Evolutionary conservation across 2,113 vertebrate genomes (phyloP), one percentile per base, ranked within the genome.

Genomic region (Tetraodon nigroviridis): DNA sequence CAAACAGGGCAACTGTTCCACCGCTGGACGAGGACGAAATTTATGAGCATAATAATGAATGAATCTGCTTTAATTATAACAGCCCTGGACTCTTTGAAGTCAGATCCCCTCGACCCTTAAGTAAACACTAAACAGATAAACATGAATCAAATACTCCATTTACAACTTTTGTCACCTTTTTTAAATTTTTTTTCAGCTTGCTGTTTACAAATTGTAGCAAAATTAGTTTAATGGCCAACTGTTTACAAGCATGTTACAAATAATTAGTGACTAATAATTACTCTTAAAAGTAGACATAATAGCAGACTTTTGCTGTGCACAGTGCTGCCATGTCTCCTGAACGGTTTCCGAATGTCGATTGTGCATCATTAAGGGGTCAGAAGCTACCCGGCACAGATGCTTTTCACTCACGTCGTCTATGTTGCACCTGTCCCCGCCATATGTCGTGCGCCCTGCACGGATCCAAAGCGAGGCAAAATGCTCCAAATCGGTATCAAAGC

Each of bases 21-120:
- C 67, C 75, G 64, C 74, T 69, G 74, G 82, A 80, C 73, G 67
- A 82, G 62, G 81, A 76, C 75, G 85, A 85, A 82, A 84, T 85
- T 88, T 81, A 81, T 83, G 80, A 78, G 75, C 85, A 89, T 85
- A 82, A 82, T 85, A 87, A 86, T 85, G 71, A 86, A 74, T 84
- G 68, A 73, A 71, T 82, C 78, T 66, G 72, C 77, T 83, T 84
- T 86, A 84, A 88, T 89, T 84, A 85, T 79, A 82, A 64, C 76
- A 58, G 67, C 79, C 65, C 81, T 82, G 73, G 61, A 58, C 74
- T 67, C 77, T 87, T 86, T 85, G 81, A 86, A 84, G 80, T 83
- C 22, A 29, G 52, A 58, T 40, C 24, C 24, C 24, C 24, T 3
- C 24, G 3, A 5, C 5, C 24, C 24, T 24, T 24, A 59, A 73